Conservation (phyloP, 2,113 vertebrate species). For the Gobius niger region DNA sequence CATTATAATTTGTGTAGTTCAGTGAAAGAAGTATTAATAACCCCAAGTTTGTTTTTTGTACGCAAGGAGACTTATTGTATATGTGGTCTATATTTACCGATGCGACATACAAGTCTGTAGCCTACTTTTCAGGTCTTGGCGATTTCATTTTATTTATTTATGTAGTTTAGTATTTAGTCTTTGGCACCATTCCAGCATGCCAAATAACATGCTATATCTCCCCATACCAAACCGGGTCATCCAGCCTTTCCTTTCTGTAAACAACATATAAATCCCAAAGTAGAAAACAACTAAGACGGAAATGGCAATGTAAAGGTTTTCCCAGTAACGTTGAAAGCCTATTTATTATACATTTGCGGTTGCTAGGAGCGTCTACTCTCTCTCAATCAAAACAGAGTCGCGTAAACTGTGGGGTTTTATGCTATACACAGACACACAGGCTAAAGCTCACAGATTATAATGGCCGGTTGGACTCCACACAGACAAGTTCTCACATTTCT, state of each 20-base stretch:
- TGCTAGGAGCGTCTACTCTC: constrained; percentile 21
- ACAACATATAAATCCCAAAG: constrained; percentile 5
- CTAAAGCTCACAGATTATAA: constrained; percentile 32
- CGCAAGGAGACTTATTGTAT: no score
- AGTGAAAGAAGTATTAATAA: no score
- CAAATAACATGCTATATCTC: constrained; percentile 31
- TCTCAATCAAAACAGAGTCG: constrained; percentile 35
- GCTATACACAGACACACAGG: constrained; percentile 10
- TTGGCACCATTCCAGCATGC: constrained; percentile 28
- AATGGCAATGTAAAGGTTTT: constrained; percentile 14
- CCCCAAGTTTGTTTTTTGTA: no score
- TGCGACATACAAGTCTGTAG: no score
- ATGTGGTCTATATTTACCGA: no score
- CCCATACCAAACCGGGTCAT: constrained; percentile 3
- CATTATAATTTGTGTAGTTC: no score
- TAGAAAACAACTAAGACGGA: not conserved
- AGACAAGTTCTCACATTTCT: constrained; percentile 73
- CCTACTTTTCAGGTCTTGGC: no score
- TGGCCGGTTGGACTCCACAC: constrained; percentile 41
- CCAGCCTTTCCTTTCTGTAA: not conserved
- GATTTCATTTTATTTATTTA: constrained; percentile 1
- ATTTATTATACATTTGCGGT: constrained; percentile 23
- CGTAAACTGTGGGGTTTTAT: constrained; percentile 31
- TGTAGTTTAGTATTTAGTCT: no score
- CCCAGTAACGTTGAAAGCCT: not conserved